Conservation (phyloP, 64 coral and sea anemone species). For the Catalaphyllia jardinei region DNA sequence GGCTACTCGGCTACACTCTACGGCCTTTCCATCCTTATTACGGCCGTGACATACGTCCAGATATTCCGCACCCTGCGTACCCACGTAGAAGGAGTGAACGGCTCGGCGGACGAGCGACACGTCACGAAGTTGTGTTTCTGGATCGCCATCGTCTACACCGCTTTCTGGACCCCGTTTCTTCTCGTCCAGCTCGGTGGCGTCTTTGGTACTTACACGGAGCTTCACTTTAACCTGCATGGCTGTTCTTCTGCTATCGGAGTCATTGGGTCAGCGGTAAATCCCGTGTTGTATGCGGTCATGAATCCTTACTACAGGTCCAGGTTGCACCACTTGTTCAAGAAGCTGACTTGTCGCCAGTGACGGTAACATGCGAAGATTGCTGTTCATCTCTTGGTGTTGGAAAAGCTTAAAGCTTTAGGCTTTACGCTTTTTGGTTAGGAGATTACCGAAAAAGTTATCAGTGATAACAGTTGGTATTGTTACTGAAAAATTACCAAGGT, state of each 20-base stretch:
- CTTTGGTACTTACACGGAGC: conserved; percentile 82
- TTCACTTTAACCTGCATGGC: conserved; percentile 93
- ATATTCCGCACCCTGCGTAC: conserved; percentile 34
- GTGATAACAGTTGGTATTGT: too few relatives aligned
- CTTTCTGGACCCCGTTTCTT: conserved; percentile 93
- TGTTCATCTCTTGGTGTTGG: not conserved
- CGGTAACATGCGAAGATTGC: not conserved
- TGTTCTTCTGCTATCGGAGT: conserved; percentile 89
- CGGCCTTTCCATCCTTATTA: conserved; percentile 59
- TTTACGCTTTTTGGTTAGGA: too few relatives aligned
- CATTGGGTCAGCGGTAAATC: conserved; percentile 82
- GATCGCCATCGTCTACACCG: conserved; percentile 81
- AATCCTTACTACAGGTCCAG: conserved; percentile 67
- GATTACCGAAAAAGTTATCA: too few relatives aligned
- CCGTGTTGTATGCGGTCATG: conserved; percentile 78
- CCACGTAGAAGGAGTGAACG: conserved; percentile 57
- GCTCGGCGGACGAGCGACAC: conserved; percentile 70
- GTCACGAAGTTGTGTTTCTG: conserved; percentile 84
- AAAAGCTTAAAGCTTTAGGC: not conserved
- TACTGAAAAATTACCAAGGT: too few relatives aligned
- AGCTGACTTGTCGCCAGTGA: not conserved
- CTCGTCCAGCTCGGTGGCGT: conserved; percentile 85
- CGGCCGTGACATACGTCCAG: conserved; percentile 62
- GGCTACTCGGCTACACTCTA: conserved; percentile 82
- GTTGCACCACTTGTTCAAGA: not conserved